Conservation (phyloP, 2,888 invertebrate species). For the Agonopterix alstromeriana region DNA sequence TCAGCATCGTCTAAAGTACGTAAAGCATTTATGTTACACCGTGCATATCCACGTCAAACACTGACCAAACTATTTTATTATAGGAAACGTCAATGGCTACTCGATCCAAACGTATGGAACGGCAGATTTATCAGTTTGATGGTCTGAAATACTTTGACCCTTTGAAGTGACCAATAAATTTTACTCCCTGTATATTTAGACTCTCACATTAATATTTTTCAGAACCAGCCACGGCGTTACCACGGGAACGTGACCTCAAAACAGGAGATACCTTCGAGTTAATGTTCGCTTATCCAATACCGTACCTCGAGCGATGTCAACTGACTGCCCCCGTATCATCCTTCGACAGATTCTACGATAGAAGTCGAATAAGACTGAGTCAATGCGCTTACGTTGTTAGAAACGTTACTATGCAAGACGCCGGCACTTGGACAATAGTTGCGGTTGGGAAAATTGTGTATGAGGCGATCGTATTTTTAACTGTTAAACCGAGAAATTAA, state of each 20-base stretch:
- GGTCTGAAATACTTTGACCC: no score
- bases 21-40: no score
- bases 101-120: no score
- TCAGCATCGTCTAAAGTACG: no score
- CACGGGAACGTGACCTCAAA: background rate
- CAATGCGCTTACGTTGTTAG: conserved; percentile 41
- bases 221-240: conserved; percentile 33
- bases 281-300: conserved; percentile 40
- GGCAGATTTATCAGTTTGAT: no score
- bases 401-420: conserved; percentile 40
- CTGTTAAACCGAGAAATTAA: no score
- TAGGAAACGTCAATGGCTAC: no score
- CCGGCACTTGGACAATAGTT: conserved; percentile 45
- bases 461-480: conserved; percentile 17
- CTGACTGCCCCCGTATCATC: conserved; percentile 34
- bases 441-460: conserved; percentile 51
- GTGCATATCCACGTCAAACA: no score
- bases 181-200: no score
- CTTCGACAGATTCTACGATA: conserved; percentile 43
- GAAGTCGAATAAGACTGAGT: conserved; percentile 10
- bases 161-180: no score
- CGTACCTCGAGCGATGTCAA: conserved; percentile 40
- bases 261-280: conserved; percentile 37
- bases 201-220: conserved; percentile 17
- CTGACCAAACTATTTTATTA: no score